These are phyloP conservation scores for Amblyopsis rosae DNA, from an alignment of 2,113 vertebrate genomes.

Conservation along the genomic window DNA sequence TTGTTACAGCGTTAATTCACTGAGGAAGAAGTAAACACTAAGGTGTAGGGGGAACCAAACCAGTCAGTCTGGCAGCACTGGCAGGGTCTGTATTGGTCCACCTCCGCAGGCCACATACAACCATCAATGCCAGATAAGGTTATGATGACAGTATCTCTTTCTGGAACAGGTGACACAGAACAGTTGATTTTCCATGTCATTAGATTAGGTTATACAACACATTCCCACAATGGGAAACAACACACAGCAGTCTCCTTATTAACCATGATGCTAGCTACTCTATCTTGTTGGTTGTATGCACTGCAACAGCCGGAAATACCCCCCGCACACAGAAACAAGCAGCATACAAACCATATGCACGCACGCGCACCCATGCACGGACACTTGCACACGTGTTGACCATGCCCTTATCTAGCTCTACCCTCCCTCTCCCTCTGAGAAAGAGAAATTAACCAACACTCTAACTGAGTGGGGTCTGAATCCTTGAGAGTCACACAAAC, in stretches of 20 bases:
- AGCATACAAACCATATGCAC: neutral
- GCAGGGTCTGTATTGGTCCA: too few relatives aligned
- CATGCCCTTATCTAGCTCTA: conserved; percentile 25
- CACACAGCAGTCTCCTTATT: conserved; percentile 15
- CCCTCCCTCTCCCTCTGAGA: conserved; percentile 49
- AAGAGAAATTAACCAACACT: conserved; percentile 44
- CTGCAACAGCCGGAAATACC: too few relatives aligned
- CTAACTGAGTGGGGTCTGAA: conserved; percentile 46
- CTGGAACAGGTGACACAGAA: too few relatives aligned
- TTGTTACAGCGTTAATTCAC: neutral
- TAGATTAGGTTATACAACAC: too few relatives aligned
- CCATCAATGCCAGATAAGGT: too few relatives aligned
- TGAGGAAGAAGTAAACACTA: conserved; percentile 15
- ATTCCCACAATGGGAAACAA: neutral
- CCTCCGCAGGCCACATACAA: too few relatives aligned
- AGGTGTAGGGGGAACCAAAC: too few relatives aligned
- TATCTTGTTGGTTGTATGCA: too few relatives aligned
- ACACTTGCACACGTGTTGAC: neutral
- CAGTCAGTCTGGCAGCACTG: too few relatives aligned
- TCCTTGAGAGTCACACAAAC: conserved; percentile 58
- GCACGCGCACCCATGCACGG: neutral
- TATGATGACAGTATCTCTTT: too few relatives aligned
- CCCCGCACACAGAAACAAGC: too few relatives aligned
- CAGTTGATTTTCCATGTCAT: too few relatives aligned
- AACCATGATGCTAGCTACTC: conserved; percentile 5